Percentiles rank a stretch among this genome's conserved stretches.
Conservation (phyloP, 2,113 vertebrate species). For the Eclectus roratus region DNA sequence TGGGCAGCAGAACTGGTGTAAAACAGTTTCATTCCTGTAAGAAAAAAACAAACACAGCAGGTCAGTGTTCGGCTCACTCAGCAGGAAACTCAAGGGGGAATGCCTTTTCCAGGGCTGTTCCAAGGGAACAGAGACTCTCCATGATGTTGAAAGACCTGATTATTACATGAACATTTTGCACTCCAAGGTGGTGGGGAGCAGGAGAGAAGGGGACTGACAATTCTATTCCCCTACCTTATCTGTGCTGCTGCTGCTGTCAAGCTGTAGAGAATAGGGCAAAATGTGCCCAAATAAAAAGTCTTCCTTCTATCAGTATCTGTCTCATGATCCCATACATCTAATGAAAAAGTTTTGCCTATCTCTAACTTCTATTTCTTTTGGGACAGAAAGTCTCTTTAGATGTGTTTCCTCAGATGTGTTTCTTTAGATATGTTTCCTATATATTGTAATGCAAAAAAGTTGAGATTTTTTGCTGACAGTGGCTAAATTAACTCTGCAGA, state of each 20-base stretch:
- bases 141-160: not conserved
- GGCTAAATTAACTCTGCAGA: not conserved
- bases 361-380: not conserved
- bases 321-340: not conserved
- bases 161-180: not conserved
- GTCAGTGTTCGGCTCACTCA: conserved; percentile 28
- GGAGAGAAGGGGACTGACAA: not conserved
- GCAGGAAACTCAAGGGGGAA: not conserved
- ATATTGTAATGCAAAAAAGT: not conserved
- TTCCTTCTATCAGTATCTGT: not conserved
- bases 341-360: not conserved
- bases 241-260: not conserved
- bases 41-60: conserved; percentile 43
- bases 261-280: not conserved
- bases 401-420: not conserved
- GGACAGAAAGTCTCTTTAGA: not conserved
- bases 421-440: not conserved
- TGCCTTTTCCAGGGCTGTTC: not conserved
- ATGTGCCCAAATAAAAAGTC: not conserved
- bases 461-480: not conserved
- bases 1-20: conserved; percentile 98
- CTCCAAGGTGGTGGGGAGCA: not conserved
- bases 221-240: not conserved
- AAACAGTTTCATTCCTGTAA: conserved; percentile 93
- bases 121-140: not conserved